Conservation (phyloP, 2,888 invertebrate species). For the Temnothorax unifasciatus region DNA sequence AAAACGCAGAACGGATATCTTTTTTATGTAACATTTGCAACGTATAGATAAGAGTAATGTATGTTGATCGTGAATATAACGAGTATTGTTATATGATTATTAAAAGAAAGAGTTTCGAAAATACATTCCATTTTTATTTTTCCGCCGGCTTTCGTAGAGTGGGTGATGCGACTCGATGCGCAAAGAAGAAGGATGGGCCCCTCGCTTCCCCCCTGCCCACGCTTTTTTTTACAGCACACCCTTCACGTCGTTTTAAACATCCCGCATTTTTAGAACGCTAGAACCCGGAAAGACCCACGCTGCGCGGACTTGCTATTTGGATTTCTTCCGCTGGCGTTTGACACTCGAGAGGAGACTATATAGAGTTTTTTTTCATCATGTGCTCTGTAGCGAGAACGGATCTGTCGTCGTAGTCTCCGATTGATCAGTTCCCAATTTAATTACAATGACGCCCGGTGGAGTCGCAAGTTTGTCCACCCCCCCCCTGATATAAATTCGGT, state of each 20-base stretch:
- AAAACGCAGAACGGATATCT: slow-evolving; percentile 68
- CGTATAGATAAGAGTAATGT: slow-evolving; percentile 75
- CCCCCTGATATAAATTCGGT: background rate
- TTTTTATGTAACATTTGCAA: slow-evolving; percentile 74
- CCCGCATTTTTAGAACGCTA: slow-evolving; percentile 1
- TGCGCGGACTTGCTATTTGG: background rate
- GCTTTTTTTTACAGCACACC: background rate
- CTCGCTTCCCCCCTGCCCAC: too few relatives aligned
- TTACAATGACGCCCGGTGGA: background rate
- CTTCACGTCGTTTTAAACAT: background rate
- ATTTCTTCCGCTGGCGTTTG: background rate
- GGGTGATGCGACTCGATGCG: background rate
- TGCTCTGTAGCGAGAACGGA: background rate
- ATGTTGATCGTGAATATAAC: slow-evolving; percentile 76
- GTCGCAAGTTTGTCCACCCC: background rate
- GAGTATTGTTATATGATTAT: slow-evolving; percentile 76
- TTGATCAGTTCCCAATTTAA: background rate
- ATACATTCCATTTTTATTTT: slow-evolving; percentile 76
- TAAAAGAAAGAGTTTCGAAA: slow-evolving; percentile 74
- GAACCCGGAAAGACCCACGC: background rate
- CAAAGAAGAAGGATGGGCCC: background rate
- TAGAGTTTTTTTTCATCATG: background rate
- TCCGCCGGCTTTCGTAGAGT: slow-evolving; percentile 63
- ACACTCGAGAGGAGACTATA: background rate
- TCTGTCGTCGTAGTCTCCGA: background rate